These are phyloP conservation scores for Geophilus truncorum DNA, from an alignment of 2,888 invertebrate genomes.

Conservation along the genomic window DNA sequence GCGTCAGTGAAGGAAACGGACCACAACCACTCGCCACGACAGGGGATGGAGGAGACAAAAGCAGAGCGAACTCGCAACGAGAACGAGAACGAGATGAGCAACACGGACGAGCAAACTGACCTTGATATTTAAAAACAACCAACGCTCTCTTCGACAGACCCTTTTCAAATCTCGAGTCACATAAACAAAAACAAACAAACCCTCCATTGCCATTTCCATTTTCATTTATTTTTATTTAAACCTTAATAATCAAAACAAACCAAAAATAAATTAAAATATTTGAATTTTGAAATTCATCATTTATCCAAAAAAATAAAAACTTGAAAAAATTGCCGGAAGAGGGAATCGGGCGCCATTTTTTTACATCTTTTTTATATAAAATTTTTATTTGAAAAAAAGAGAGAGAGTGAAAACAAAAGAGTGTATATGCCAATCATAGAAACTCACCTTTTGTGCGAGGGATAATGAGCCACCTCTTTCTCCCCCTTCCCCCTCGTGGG, in stretches of 20 bases:
- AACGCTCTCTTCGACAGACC: too few species aligned
- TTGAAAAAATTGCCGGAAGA: neutral
- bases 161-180: too few species aligned
- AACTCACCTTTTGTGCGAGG: constrained; percentile 25
- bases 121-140: neutral
- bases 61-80: neutral
- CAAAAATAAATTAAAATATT: neutral
- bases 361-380: neutral
- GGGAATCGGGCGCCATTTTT: neutral
- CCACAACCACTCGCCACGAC: constrained; percentile 25
- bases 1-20: constrained; percentile 27
- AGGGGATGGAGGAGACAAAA: constrained; percentile 18
- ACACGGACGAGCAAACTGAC: neutral
- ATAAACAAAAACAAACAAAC: neutral
- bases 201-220: too few species aligned
- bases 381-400: too few species aligned
- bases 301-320: too few species aligned
- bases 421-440: neutral
- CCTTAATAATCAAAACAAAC: neutral
- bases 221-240: neutral
- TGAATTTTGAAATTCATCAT: too few species aligned
- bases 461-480: constrained; percentile 29
- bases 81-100: neutral
- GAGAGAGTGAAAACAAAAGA: neutral
- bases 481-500: constrained; percentile 4